Evolutionary conservation across 1,140 invertebrate genomes (phyloP), one percentile per base, ranked within the genome.

Genomic region (Cyclargus thomasi): DNA sequence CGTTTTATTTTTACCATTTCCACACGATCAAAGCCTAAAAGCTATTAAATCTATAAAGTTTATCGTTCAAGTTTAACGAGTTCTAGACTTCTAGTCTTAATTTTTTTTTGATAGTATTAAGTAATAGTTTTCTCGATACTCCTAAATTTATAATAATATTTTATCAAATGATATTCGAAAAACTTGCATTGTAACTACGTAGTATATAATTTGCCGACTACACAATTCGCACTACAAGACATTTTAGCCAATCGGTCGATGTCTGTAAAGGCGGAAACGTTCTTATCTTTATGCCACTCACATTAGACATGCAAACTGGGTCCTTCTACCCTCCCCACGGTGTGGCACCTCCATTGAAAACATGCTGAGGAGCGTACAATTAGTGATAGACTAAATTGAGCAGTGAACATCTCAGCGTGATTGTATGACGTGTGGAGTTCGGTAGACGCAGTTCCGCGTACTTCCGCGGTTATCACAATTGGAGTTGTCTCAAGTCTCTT

Each of bases 261-360:
- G 53, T 57, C 20, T 57, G 53, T 36, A 47, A 55, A 23, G 53
- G 53, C 65, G 65, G 65, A 66, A 66, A 59, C 65, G 65, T 23
- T 59, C 65, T 66, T 66, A 66, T 66, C 65, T 66, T 65, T 53
- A 23, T 29, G 64, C 64, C 64, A 65, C 53, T 65, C 64, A 65
- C 53, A 65, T 64, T 64, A 64, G 63, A 65, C 53, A 57, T 35
- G 22, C 64, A 59, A 59, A 59, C 55, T 59, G 10, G 39, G 39
- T 47, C 39, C 29, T n/a, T n/a, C 29, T 8, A 29, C 29, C 8
- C 29, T 29, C 29, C 39, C 39, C 39, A 16, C 14, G 14, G 39
- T 47, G 39, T 47, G 0, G 0, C 39, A 47, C 22, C 29, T 62
- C 23, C n/a, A 29, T 29, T 16, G 4, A 23, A 8, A 29, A 29